A percentile compares a stretch with the other conserved stretches of the same genome.
phyloP scores from a whole-genome alignment of 2,888 invertebrate genomes.

The Odontomyia ornata region DNA sequence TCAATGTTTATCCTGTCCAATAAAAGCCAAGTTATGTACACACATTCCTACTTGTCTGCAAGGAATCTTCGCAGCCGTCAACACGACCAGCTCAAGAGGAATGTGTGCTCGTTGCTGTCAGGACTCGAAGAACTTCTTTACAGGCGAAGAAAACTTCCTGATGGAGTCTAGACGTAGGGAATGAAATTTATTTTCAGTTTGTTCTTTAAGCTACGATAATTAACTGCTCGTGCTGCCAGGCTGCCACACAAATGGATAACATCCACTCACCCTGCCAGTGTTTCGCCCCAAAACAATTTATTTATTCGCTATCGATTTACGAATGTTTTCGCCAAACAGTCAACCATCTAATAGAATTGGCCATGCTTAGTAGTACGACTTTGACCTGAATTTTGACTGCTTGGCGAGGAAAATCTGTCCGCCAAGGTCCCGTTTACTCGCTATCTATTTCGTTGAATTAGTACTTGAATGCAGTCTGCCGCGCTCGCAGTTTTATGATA shows the following conservation, averaged over 20 bases:
- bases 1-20: constrained; percentile 43
- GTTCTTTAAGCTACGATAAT: constrained; percentile 31
- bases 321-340: background rate
- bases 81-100: background rate
- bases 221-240: constrained; percentile 24
- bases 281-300: constrained; percentile 13
- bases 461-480: background rate
- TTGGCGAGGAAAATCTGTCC: background rate
- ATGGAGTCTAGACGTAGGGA: constrained; percentile 17
- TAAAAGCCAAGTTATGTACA: constrained; percentile 43
- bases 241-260: background rate
- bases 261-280: background rate
- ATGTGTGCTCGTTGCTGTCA: background rate
- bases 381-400: constrained; percentile 6
- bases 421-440: constrained; percentile 26
- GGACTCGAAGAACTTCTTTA: background rate
- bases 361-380: background rate
- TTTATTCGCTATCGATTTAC: constrained; percentile 19
- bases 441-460: background rate
- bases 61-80: background rate
- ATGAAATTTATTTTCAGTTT: background rate
- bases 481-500: background rate
- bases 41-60: constrained; percentile 33
- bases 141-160: constrained; percentile 1
- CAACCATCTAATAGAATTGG: background rate